phyloP scores from a whole-genome alignment of 2,797 vertebrate genomes.

The Centroberyx gerrardi region DNA sequence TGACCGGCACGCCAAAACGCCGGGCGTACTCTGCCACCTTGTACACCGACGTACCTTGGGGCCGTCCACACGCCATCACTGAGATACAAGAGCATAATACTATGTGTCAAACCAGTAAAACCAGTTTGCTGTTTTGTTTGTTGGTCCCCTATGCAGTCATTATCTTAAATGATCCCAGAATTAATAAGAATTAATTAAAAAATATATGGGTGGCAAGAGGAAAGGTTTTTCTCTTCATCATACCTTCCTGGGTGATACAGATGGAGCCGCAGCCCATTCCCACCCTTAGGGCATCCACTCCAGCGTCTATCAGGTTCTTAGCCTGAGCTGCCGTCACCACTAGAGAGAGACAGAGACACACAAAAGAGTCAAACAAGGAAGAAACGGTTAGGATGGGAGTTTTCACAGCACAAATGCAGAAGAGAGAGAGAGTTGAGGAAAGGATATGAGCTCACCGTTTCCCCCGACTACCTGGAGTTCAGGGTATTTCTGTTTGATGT shows the following conservation, averaged over 20 bases:
- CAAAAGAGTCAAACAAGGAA: conserved; percentile 6
- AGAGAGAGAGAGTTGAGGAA: neutral
- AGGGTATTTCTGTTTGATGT: conserved; percentile 93
- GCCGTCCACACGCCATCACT: conserved; percentile 96
- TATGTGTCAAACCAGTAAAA: neutral
- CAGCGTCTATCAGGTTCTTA: conserved; percentile 95
- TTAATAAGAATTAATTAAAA: no score
- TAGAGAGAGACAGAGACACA: conserved; percentile 67
- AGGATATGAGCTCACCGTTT: conserved; percentile 84
- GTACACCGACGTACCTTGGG: conserved; percentile 95
- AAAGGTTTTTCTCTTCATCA: neutral
- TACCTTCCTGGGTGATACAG: conserved; percentile 97
- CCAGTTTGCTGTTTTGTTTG: no score
- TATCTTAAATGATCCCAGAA: no score
- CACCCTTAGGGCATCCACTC: conserved; percentile 93
- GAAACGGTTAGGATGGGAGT: neutral
- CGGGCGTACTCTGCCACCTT: conserved; percentile 95
- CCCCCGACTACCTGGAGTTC: conserved; percentile 94
- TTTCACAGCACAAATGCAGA: neutral
- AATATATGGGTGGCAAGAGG: no score
- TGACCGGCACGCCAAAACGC: conserved; percentile 93
- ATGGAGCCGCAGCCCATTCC: conserved; percentile 97
- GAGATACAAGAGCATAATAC: neutral
- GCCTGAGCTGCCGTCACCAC: conserved; percentile 97
- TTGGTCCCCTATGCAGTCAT: no score